Base-by-base conservation (phyloP, 92 coral and sea anemone species). In the Zoanthus sociatus region DNA sequence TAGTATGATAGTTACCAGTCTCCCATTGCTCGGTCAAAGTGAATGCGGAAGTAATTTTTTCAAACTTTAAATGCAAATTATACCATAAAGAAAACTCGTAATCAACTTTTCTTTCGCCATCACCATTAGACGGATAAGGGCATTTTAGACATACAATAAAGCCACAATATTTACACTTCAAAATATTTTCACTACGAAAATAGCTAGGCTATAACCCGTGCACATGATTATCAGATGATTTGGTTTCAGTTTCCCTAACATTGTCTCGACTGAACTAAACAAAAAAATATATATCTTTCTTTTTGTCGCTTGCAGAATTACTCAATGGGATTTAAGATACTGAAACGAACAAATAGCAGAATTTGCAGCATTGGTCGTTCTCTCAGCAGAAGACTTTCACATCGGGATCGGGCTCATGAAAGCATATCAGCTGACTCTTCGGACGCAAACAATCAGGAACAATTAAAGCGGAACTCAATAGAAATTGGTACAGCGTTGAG, bases 291-390 rank as follows among this genome's bases (percentile, higher is more conserved):
- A 15, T 44, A 51, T 63, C 14, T 32, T 13, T 9, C 72, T 15
- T 46, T 37, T 11, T 50, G 12, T 47, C 9, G 14, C 85, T 30
- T 14, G 18, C 76, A 81, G 85, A 42, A 63, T 17, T n/a, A 2
- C 30, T 18, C 30, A 44, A 81, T 81, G 85, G 85, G 85, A 2
- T 81, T 81, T 58, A 81, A 81, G 54, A 33, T 81, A 11, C 6
- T 81, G 61, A 81, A 66, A 54, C 45, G 75, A 21, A 63, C 85
- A 47, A 67, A 47, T 63, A 81, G 31, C 26, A 66, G 85, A 47
- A 66, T 81, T 50, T 63, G 76, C 13, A 81, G 18, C 15, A 48
- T 81, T 37, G 58, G 75, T 30, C 76, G 85, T 11, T 45, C 74
- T 5, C 63, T 81, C 12, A 81, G 85, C 32, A 66, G 85, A 47